A percentile compares a stretch with the other conserved stretches of the same genome.
Evolutionary conservation across 2,888 invertebrate genomes (phyloP).

Genomic region (Eristalis arbustorum): DNA sequence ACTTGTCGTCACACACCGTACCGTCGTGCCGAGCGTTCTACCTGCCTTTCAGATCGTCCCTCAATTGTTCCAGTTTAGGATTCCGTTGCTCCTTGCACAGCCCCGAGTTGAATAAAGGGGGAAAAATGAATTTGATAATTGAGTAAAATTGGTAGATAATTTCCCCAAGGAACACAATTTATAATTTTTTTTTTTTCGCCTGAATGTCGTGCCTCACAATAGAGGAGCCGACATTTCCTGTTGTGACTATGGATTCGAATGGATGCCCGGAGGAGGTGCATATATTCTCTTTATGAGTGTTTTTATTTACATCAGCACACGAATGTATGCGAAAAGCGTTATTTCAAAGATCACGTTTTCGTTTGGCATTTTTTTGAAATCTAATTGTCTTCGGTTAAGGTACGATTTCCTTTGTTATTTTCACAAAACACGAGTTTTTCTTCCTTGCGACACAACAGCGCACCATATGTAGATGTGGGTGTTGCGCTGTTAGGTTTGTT

Average conservation of each 20-base stretch:
- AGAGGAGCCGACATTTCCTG: not conserved
- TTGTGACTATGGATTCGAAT: not conserved
- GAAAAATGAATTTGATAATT: conserved; percentile 14
- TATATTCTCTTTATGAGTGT: not conserved
- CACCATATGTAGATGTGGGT: not conserved
- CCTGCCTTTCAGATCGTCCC: not conserved
- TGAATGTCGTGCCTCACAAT: not conserved
- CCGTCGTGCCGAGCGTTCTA: not conserved
- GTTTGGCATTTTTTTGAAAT: not conserved
- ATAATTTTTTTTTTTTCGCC: not conserved
- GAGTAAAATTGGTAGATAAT: conserved; percentile 28
- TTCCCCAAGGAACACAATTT: not conserved
- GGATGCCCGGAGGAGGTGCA: not conserved
- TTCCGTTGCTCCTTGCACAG: not conserved
- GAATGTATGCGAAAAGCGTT: not conserved
- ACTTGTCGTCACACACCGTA: not conserved
- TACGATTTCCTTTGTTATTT: not conserved
- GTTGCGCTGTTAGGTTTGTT: not conserved
- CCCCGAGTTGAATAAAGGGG: not conserved
- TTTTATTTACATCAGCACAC: not conserved
- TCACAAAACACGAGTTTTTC: not conserved
- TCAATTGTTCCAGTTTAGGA: not conserved
- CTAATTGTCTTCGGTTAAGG: not conserved
- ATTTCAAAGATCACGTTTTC: not conserved
- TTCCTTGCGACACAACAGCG: not conserved